Percentiles rank a stretch among this genome's conserved stretches.
phyloP scores from a whole-genome alignment of 2,113 vertebrate species.

The Varanus komodoensis region DNA sequence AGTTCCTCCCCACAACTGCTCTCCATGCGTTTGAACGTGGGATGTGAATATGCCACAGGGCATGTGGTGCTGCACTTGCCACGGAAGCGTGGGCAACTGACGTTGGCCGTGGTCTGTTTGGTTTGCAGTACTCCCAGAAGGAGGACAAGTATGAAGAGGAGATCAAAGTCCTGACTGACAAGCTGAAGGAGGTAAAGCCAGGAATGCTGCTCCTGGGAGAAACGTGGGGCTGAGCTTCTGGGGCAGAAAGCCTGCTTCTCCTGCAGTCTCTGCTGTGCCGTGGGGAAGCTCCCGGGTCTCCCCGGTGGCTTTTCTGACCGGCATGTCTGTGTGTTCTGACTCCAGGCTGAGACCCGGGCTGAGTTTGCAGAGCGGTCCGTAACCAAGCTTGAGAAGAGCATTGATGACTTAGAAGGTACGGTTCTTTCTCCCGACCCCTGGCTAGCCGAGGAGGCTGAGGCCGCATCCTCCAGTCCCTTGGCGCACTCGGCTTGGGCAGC shows the following conservation, averaged over 20 bases:
- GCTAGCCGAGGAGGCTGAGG: neutral
- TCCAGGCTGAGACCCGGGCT: conserved; percentile 97
- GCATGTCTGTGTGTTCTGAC: conserved; percentile 25
- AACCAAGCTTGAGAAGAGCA: conserved; percentile 99
- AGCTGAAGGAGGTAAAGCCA: conserved; percentile 95
- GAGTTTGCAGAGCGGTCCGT: conserved; percentile 99
- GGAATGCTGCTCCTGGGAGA: neutral
- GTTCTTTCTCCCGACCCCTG: conserved; percentile 7
- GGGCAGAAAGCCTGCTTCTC: neutral
- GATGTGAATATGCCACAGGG: neutral
- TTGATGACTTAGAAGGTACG: conserved; percentile 99
- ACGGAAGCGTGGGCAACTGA: conserved; percentile 47
- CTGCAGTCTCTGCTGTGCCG: neutral
- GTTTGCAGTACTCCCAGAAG: conserved; percentile 96
- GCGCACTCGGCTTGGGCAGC: neutral
- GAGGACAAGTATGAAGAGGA: conserved; percentile 99
- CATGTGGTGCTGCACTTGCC: fast-evolving
- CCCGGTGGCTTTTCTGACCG: conserved; percentile 24
- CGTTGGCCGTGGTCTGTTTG: conserved; percentile 65
- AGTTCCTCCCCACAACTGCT: neutral
- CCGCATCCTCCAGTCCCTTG: neutral
- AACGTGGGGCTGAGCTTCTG: neutral
- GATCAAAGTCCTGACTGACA: conserved; percentile 98
- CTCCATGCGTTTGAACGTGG: neutral
- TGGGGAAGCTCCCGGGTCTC: too few species aligned